These are phyloP conservation scores for Aethes cnicana DNA, from an alignment of 2,888 invertebrate genomes.

Conservation along the genomic window DNA sequence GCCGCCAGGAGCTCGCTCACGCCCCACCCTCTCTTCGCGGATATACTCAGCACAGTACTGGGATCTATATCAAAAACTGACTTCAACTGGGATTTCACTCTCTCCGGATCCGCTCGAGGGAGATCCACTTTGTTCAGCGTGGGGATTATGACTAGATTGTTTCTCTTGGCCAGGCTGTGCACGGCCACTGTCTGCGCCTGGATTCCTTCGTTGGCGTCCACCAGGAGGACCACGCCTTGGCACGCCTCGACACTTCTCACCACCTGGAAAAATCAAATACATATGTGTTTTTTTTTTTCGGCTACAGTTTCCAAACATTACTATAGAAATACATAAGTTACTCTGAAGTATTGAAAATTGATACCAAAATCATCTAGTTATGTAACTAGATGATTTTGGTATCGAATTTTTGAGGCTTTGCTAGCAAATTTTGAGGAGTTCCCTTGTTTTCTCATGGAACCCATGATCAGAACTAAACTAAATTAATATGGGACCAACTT, in stretches of 20 bases:
- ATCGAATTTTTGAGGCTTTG: no score
- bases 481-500: no score
- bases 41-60: conserved; percentile 89
- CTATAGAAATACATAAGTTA: no score
- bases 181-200: conserved; percentile 99
- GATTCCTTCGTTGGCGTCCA: conserved; percentile 97
- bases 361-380: no score
- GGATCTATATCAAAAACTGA: conserved; percentile 91
- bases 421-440: no score
- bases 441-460: no score
- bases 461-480: no score
- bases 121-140: conserved; percentile 98
- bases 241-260: conserved; percentile 95
- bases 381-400: no score
- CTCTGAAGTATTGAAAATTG: no score
- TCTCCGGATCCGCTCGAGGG: conserved; percentile 93
- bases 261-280: conserved; percentile 72
- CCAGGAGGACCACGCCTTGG: conserved; percentile 96
- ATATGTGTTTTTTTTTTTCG: not conserved
- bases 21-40: conserved; percentile 95
- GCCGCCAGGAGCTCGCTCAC: no score
- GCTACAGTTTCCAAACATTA: no score
- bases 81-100: conserved; percentile 89
- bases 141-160: conserved; percentile 92
- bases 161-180: conserved; percentile 93